Evolutionary conservation across 2,113 vertebrate species (phyloP), one percentile per base, ranked within the genome.

Genomic region (Dicentrarchus labrax): DNA sequence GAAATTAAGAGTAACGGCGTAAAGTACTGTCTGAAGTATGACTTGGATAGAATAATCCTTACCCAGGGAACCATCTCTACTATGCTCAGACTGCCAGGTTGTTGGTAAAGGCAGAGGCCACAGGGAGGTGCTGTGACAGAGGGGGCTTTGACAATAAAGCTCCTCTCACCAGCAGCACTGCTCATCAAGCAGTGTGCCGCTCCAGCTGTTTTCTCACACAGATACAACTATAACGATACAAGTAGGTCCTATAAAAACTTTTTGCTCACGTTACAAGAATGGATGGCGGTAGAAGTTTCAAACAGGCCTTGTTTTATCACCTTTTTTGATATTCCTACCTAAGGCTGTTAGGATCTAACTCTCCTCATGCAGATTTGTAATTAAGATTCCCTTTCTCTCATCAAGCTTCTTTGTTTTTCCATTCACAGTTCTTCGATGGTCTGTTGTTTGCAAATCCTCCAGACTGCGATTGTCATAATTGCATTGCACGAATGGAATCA

Each of bases 381-480:
- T 95, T 94, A 95, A 93, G 91, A 93, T 93, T 90, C 89, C 69
- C 83, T 78, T 79, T 84, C 84, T 92, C 87, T 93, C 90, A 93
- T 94, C 87, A 91, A 80, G 53, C 60, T 19, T 81, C 90, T 93
- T 93, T 94, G 89, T 94, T 86, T 92, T 86, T 79, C 74, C 81
- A 79, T 92, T 90, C 78, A 75, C 83, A 38, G 76, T 79, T 87
- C 73, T 80, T 54, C 54, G 50, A 76, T 67, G 78, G 74, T 88
- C 81, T 86, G 71, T 86, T 86, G 87, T 91, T 90, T 88, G 84
- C 86, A 78, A 83, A 85, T 85, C 85, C 87, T 89, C 81, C 83
- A 91, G 87, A 91, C 87, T 90, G 91, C 76, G 89, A 91, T 91
- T 92, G 93, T 92, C 76, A 89, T 95, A 94, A 94, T 95, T 92